Conservation (phyloP, 2,113 vertebrate species). For the Hemicordylus capensis region DNA sequence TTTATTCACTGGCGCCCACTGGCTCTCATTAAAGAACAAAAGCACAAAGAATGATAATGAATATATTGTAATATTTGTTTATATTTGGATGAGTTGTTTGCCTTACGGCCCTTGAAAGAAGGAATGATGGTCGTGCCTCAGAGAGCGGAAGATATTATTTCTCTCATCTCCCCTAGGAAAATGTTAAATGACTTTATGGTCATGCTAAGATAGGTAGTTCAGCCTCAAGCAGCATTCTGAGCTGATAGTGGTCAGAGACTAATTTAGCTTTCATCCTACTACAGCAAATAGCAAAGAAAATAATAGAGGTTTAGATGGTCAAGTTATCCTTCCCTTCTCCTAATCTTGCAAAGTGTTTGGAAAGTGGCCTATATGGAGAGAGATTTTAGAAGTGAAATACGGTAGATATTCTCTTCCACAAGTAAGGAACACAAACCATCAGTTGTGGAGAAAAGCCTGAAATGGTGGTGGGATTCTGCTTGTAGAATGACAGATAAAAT, state of each 20-base stretch:
- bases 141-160: neutral
- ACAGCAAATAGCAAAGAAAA: neutral
- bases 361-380: neutral
- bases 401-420: neutral
- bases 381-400: neutral
- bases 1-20: neutral
- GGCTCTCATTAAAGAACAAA: neutral
- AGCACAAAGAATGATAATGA: neutral
- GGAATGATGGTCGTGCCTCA: neutral
- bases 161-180: neutral
- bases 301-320: neutral
- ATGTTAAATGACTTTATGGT: neutral
- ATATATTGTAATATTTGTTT: slow-evolving; percentile 9
- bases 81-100: neutral
- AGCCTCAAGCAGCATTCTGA: slow-evolving; percentile 6
- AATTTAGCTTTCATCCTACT: neutral
- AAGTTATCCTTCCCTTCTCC: neutral
- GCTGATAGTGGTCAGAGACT: rapidly evolving
- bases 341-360: neutral
- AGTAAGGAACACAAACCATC: no score
- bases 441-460: no score
- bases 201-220: neutral
- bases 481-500: no score
- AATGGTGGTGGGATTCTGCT: no score
- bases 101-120: neutral